A percentile compares a stretch with the other conserved stretches of the same genome.
Conservation (phyloP, 2,888 invertebrate genomes). For the Limenitis camilla region DNA sequence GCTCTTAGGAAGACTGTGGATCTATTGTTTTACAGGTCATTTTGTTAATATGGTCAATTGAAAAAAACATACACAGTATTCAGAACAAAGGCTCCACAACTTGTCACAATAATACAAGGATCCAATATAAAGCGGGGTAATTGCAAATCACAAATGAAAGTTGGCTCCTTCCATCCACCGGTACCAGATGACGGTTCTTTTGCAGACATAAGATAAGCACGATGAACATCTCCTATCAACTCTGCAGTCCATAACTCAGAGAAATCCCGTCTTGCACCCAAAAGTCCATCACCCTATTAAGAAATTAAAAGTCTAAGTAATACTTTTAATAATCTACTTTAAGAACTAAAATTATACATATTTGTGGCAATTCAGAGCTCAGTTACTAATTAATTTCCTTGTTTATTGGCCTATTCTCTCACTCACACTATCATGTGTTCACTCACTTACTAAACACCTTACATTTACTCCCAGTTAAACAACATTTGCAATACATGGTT, state of each 20-base stretch:
- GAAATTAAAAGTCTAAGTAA: not conserved
- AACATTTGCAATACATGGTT: too few relatives aligned
- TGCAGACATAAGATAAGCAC: slow-evolving; percentile 52
- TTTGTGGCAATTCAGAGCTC: too few relatives aligned
- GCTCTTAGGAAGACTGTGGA: too few relatives aligned
- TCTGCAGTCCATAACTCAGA: slow-evolving; percentile 61
- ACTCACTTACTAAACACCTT: too few relatives aligned
- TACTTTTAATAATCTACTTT: too few relatives aligned
- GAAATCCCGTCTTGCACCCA: slow-evolving; percentile 50
- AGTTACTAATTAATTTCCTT: too few relatives aligned
- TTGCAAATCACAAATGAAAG: slow-evolving; percentile 61
- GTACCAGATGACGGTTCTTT: slow-evolving; percentile 39
- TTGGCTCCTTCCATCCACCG: slow-evolving; percentile 58
- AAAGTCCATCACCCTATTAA: slow-evolving; percentile 48
- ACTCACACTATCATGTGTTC: too few relatives aligned
- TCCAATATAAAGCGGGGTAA: slow-evolving; percentile 60
- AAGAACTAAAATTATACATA: not conserved
- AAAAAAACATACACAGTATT: slow-evolving; percentile 59
- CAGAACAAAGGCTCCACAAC: slow-evolving; percentile 70
- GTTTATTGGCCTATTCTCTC: too few relatives aligned
- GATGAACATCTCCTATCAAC: slow-evolving; percentile 51
- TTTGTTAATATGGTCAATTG: not conserved
- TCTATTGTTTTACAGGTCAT: not conserved
- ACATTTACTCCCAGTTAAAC: too few relatives aligned
- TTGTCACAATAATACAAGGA: slow-evolving; percentile 73